These are phyloP conservation scores for Synanthedon tipuliformis DNA, from an alignment of 2,888 invertebrate genomes.

Conservation along the genomic window DNA sequence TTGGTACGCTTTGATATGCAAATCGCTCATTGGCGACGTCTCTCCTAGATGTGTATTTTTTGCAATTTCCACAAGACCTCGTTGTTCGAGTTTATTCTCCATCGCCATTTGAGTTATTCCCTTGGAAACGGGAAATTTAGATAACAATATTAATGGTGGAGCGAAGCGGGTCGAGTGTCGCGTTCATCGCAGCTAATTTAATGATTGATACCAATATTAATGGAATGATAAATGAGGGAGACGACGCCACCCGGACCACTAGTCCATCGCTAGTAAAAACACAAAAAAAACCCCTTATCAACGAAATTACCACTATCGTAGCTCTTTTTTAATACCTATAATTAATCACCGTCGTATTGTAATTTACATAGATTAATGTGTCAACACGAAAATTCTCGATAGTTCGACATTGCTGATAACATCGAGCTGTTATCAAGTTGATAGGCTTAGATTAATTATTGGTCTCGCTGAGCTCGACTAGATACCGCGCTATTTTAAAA, in stretches of 20 bases:
- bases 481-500: too few species aligned
- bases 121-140: conserved; percentile 3
- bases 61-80: not conserved
- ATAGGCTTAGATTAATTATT: too few species aligned
- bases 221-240: not conserved
- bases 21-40: conserved; percentile 1
- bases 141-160: conserved; percentile 5
- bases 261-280: not conserved
- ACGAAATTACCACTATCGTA: too few species aligned
- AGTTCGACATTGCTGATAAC: too few species aligned
- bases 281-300: too few species aligned
- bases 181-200: not conserved
- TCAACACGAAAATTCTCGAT: too few species aligned
- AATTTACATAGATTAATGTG: too few species aligned
- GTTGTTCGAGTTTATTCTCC: conserved; percentile 3
- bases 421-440: too few species aligned
- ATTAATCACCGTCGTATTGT: too few species aligned
- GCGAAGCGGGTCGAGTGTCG: not conserved
- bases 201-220: not conserved
- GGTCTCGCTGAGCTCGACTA: too few species aligned
- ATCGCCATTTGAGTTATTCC: conserved; percentile 3
- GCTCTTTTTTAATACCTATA: too few species aligned
- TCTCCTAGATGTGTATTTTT: conserved; percentile 3
- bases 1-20: conserved; percentile 3
- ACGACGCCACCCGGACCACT: not conserved